Percentiles rank a stretch among this genome's conserved stretches.
These are phyloP conservation scores for Leucoraja erinaceus DNA, from an alignment of 2,113 vertebrate genomes.

Conservation along the genomic window DNA sequence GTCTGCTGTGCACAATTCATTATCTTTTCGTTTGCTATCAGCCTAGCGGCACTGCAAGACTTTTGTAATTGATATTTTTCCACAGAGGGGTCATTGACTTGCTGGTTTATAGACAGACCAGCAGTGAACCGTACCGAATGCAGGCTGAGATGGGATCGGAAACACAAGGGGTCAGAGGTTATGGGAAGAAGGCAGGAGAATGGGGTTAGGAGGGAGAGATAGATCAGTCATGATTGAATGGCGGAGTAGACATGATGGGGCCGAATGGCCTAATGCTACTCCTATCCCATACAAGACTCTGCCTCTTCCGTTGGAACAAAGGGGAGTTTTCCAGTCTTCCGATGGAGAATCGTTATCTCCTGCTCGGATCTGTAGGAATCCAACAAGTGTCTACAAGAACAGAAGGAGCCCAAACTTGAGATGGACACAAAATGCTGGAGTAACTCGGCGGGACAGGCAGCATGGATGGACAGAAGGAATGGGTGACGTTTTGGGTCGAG, in stretches of 20 bases:
- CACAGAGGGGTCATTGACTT: constrained; percentile 9
- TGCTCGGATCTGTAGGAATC: background rate
- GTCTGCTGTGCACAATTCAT: constrained; percentile 20
- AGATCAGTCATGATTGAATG: no score
- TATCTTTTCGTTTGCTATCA: constrained; percentile 30
- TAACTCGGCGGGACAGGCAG: no score
- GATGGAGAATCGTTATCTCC: background rate
- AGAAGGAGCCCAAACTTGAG: background rate
- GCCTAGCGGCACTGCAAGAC: background rate
- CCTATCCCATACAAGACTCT: background rate
- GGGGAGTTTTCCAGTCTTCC: background rate
- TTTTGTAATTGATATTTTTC: constrained; percentile 14
- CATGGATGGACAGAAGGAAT: no score
- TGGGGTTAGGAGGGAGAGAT: no score
- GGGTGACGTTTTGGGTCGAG: no score
- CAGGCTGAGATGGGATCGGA: background rate
- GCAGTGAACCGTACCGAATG: background rate
- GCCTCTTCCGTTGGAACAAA: background rate
- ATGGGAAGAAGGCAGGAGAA: no score
- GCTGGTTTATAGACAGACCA: background rate
- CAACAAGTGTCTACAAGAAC: background rate
- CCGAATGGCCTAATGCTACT: no score
- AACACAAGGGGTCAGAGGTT: no score
- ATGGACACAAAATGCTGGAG: no score
- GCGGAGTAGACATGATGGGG: no score